Evolutionary conservation across 2,888 invertebrate species (phyloP), one percentile per base, ranked within the genome.

Genomic region (Phasia obesa): DNA sequence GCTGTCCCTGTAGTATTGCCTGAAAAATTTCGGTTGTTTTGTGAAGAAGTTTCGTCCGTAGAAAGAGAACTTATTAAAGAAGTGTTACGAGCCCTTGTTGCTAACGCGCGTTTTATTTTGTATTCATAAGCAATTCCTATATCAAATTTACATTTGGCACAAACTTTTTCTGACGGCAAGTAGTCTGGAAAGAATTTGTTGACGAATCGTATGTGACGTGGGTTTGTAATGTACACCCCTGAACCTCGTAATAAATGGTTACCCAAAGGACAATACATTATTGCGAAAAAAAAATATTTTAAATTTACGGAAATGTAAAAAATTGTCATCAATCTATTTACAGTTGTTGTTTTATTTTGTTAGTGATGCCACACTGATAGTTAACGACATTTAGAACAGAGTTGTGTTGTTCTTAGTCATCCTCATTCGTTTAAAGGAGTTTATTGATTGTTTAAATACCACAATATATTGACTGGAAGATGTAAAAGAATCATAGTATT

Each of bases 181-280:
- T 85, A 64, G 17, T 86, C 85, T 0, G 77, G 59, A 44, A 86
- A 86, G 0, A 87, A 42, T n/a, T 79, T 70, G 9, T 64, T 71
- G 0, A 86, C 84, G 51, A 87, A 88, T 0, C 42, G 59, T 0
- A 87, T 75, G 17, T 86, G 25, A 15, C 57, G 81, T 0, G 77
- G 71, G 42, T 86, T 79, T 5, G 23, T 44, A 5, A 88, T 84
- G 13, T 35, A 75, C 2, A 60, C 83, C 0, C 83, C 79, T 0
- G 51, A 7, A 13, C 74, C 70, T 7, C 62, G 35, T n/a, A 82
- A 17, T 17, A 82, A 38, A 42, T 77, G 77, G 6, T 77, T 44
- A 5, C 81, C 77, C 15, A 82, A 53, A 25, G 73, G 77, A 19
- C 81, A 82, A 47, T 55, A 15, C 81, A 82, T 82, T 44, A 15